Base-by-base conservation (phyloP, 2,888 invertebrate genomes). In the Andrena camellia region DNA sequence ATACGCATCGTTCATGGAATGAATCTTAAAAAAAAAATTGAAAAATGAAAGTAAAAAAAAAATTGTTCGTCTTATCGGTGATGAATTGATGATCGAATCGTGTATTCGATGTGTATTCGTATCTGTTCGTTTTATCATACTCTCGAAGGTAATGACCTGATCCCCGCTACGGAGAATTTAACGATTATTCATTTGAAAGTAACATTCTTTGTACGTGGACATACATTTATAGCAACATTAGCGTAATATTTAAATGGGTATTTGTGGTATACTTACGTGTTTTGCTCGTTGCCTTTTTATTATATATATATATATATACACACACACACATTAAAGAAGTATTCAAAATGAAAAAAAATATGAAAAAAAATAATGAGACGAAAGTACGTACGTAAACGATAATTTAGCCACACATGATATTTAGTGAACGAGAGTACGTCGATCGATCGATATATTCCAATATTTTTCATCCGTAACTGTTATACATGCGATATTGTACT, bases 231-330 rank as follows among this genome's bases (percentile, higher is more conserved):
- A 89, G 89, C 81, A 81, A 88, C 85, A 88, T 86, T 88, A 89
- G 86, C 87, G 82, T 91, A 90, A 90, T 89, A 90, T 91, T 90
- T 87, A 72, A 90, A 89, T 89, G 86, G 86, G 88, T 87, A 89
- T 87, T 81, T 88, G 88, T 91, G 88, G 87, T 91, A 89, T 89
- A 90, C 77, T 88, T 88, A 84, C 87, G 86, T 89, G 85, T 88
- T 89, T 88, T 85, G 85, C 88, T 86, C 84, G 86, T 83, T 85
- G 85, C 83, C 84, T 85, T 83, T 84, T 88, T 87, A 78, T 87
- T 72, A 62, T 57, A 68, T 57, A 57, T 54, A 54, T 57, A 52
- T 17, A 50, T 2, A 54, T 54, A 54, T 2, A 54, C 4, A 52
- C 20, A 48, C 17, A 48, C 48, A 52, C 20, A 42, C 42, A 42